Conservation (phyloP, 2,797 vertebrate species). For the Poecile montanus region DNA sequence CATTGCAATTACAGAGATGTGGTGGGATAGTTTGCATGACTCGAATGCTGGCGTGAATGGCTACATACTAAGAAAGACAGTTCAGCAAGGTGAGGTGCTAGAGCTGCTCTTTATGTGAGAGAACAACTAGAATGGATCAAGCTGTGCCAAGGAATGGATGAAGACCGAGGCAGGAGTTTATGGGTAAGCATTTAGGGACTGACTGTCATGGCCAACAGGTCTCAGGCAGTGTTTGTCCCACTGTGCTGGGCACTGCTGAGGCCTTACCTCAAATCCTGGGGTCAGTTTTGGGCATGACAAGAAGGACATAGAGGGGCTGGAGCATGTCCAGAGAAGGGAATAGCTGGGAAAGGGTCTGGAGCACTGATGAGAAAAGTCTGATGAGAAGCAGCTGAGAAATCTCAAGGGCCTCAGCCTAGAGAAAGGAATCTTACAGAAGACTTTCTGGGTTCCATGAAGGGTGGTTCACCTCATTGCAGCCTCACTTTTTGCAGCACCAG, state of each 20-base stretch:
- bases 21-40: neutral
- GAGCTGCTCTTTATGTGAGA: neutral
- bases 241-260: neutral
- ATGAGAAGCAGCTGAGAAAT: neutral
- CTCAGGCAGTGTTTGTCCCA: neutral
- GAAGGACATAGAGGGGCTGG: neutral
- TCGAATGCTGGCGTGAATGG: neutral
- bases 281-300: neutral
- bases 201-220: neutral
- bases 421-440: neutral
- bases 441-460: neutral
- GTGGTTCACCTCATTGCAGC: neutral
- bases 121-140: neutral
- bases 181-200: neutral
- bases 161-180: neutral
- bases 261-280: neutral
- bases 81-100: neutral
- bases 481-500: neutral
- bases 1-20: neutral
- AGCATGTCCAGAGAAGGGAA: neutral
- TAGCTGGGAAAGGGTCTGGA: neutral
- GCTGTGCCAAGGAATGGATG: neutral
- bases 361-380: neutral
- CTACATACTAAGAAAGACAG: neutral
- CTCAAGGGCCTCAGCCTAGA: neutral